phyloP scores from a whole-genome alignment of 30 jellyfish, hydroid and myxozoan genomes.

The Morbakka virulenta region DNA sequence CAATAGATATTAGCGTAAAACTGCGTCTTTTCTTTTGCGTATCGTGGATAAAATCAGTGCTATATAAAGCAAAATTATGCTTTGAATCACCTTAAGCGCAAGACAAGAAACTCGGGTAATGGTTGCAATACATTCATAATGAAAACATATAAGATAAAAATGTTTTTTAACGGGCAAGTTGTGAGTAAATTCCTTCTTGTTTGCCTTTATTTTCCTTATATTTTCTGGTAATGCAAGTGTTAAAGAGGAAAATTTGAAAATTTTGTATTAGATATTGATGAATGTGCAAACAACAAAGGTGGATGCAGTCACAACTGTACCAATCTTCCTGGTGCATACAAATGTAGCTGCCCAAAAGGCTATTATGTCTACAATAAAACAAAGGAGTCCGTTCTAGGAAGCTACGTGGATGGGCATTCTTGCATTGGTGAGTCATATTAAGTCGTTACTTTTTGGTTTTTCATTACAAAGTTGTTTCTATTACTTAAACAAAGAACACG shows the following conservation, averaged over 20 bases:
- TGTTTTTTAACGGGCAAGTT: background rate
- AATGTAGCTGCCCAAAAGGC: constrained; percentile 79
- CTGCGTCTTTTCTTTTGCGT: no score
- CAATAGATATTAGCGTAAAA: no score
- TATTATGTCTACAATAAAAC: constrained; percentile 58
- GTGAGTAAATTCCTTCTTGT: background rate
- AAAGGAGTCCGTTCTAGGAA: constrained; percentile 26
- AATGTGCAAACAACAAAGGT: constrained; percentile 52
- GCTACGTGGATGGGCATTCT: constrained; percentile 53
- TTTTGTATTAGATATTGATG: constrained; percentile 82
- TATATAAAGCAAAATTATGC: no score
- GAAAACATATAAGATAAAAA: background rate
- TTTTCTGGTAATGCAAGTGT: no score
- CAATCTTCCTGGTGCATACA: constrained; percentile 64
- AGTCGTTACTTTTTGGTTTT: background rate
- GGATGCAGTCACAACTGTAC: constrained; percentile 74
- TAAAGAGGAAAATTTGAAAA: no score
- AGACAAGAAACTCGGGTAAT: no score
- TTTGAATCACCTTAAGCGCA: no score
- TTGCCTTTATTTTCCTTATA: no score
- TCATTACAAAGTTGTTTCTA: background rate
- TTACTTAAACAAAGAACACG: no score
- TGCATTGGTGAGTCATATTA: constrained; percentile 59
- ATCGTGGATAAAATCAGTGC: no score
- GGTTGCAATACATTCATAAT: no score